Percentiles rank a stretch among this genome's conserved stretches.
phyloP scores from a whole-genome alignment of 2,888 invertebrate species.

The Apocheima hispidaria region DNA sequence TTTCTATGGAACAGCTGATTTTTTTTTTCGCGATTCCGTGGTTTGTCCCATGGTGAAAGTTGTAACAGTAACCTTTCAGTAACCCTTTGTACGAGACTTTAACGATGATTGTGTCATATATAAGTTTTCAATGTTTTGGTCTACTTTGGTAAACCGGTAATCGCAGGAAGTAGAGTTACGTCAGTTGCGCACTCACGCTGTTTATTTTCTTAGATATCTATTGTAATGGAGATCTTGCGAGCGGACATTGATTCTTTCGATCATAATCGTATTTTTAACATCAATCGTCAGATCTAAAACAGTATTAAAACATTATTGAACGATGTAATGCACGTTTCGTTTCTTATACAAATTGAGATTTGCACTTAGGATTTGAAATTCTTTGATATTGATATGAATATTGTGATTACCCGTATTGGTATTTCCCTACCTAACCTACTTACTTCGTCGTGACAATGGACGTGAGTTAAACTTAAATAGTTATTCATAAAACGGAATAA shows the following conservation, averaged over 20 bases:
- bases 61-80: neutral
- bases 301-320: constrained; percentile 28
- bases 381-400: too few species aligned
- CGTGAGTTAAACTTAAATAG: neutral
- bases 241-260: constrained; percentile 36
- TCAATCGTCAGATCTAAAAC: constrained; percentile 37
- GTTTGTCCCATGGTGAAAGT: too few species aligned
- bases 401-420: too few species aligned
- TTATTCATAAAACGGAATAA: neutral
- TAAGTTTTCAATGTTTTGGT: constrained; percentile 5
- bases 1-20: too few species aligned
- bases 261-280: constrained; percentile 36
- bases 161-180: constrained; percentile 23
- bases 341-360: neutral
- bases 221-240: constrained; percentile 39
- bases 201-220: constrained; percentile 36
- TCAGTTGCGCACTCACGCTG: constrained; percentile 31
- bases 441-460: neutral
- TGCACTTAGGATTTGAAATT: neutral
- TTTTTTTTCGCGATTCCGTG: too few species aligned
- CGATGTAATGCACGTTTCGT: constrained; percentile 27
- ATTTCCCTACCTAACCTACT: too few species aligned
- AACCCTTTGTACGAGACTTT: too few species aligned
- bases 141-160: constrained; percentile 5
- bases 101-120: neutral